phyloP scores from a whole-genome alignment of 2,113 vertebrate species.

The Numenius arquata region DNA sequence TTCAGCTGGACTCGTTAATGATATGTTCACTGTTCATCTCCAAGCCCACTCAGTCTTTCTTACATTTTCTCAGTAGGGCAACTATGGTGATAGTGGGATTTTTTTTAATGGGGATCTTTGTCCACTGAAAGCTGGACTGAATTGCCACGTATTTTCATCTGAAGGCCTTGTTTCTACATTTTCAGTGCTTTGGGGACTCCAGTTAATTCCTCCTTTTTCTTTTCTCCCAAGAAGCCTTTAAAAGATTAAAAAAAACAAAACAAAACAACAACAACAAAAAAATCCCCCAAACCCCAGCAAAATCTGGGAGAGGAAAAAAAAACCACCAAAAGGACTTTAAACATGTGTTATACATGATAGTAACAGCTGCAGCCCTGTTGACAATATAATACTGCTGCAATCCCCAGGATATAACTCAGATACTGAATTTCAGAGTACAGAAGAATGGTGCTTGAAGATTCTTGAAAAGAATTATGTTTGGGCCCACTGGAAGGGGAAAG shows the following conservation, averaged over 20 bases:
- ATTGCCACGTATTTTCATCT: background rate
- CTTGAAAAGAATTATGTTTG: conserved; percentile 18
- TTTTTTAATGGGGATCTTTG: background rate
- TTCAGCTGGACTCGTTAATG: background rate
- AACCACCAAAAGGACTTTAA: background rate
- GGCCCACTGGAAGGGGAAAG: background rate
- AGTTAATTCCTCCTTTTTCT: background rate
- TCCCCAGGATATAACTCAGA: conserved; percentile 44
- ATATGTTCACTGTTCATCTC: background rate
- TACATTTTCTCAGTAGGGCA: background rate
- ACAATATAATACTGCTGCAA: conserved; percentile 49
- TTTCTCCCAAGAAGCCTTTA: background rate
- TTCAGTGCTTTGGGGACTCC: background rate
- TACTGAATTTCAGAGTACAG: conserved; percentile 17
- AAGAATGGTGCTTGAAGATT: background rate
- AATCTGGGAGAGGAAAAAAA: background rate
- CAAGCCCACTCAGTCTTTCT: background rate
- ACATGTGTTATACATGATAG: background rate
- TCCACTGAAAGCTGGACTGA: background rate
- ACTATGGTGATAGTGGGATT: background rate
- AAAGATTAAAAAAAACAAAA: background rate
- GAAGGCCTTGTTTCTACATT: background rate
- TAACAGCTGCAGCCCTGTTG: conserved; percentile 50
- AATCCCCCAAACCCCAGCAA: background rate
- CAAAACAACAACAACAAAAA: too few species aligned